Evolutionary conservation across 2,888 invertebrate species (phyloP), one percentile per base, ranked within the genome.

Genomic region (Erpobdella octoculata): DNA sequence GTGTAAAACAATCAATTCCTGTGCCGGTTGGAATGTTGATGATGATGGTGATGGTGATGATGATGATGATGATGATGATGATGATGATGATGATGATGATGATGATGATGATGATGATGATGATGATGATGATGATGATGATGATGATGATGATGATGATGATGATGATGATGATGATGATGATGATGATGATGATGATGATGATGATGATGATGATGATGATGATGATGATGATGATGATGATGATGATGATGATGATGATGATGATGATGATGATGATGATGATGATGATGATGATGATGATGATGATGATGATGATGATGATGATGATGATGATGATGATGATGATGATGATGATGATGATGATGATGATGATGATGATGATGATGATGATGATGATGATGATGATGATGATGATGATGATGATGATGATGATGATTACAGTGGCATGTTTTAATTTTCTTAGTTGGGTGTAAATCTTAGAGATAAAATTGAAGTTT

Each of bases 71-170:
- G 69, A 69, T 61, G 61, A 61, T 61, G 61, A 61, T 61, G 61
- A 61, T 61, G 61, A 61, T 61, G 61, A 61, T 21, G 61, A 61
- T 21, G 33, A 41, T 41, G 46, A n/a, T n/a, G n/a, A n/a, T n/a
- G 69, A 69, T 69, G 58, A 53, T 53, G 69, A 69, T 69, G 69
- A 69, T 69, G 69, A 69, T 69, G 58, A 69, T 48, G 69, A 69
- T 58, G 69, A 58, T 58, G 69, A 58, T 25, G 69, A 69, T 58
- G 69, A 58, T 58, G 69, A 69, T 69, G 69, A 70, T 58, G 70
- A 70, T 28, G 70, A 46, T 28, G 36, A 69, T 69, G 69, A 69
- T 69, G 59, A 69, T 58, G 69, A 69, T 69, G 69, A 69, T 58
- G 69, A 59, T 59, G 58, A 69, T 58, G 69, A 58, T 58, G 69